Evolutionary conservation across 2,797 vertebrate genomes (phyloP).

Genomic region (Saxicola maurus): DNA sequence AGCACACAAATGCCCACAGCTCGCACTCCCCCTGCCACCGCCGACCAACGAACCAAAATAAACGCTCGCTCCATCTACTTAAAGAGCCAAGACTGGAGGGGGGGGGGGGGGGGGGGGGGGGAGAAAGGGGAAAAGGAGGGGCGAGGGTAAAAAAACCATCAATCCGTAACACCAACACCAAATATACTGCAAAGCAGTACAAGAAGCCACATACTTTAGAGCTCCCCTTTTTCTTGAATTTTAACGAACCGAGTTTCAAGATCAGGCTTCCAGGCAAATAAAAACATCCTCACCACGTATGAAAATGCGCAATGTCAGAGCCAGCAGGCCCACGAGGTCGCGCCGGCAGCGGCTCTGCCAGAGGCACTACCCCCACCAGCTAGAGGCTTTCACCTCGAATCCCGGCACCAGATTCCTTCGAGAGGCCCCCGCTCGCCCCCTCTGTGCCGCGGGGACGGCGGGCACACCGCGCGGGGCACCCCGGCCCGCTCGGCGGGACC

Average conservation of each 20-base stretch:
- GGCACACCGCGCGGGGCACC: no score
- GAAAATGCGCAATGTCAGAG: not conserved
- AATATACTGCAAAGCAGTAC: not conserved
- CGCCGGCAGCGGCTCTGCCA: not conserved
- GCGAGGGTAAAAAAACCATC: not conserved
- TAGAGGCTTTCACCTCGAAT: not conserved
- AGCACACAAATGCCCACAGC: slow-evolving; percentile 70
- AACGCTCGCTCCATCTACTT: slow-evolving; percentile 66
- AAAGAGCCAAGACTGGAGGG: not conserved
- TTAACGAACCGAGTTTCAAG: not conserved
- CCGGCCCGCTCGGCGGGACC: no score
- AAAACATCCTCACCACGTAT: not conserved
- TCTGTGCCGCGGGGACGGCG: not conserved
- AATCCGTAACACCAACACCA: not conserved
- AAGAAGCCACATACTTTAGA: not conserved
- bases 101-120: not conserved
- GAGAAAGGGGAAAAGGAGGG: not conserved
- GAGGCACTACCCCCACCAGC: not conserved
- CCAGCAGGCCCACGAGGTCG: not conserved
- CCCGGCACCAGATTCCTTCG: not conserved
- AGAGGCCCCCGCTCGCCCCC: not conserved
- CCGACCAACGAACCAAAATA: slow-evolving; percentile 67
- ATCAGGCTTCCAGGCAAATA: not conserved
- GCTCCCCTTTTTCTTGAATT: not conserved
- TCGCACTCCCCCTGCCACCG: slow-evolving; percentile 63